A percentile compares a stretch with the other conserved stretches of the same genome.
These are phyloP conservation scores for Pseudorhiza aurosa DNA, from an alignment of 30 jellyfish, hydroid and myxozoan species.

Conservation along the genomic window DNA sequence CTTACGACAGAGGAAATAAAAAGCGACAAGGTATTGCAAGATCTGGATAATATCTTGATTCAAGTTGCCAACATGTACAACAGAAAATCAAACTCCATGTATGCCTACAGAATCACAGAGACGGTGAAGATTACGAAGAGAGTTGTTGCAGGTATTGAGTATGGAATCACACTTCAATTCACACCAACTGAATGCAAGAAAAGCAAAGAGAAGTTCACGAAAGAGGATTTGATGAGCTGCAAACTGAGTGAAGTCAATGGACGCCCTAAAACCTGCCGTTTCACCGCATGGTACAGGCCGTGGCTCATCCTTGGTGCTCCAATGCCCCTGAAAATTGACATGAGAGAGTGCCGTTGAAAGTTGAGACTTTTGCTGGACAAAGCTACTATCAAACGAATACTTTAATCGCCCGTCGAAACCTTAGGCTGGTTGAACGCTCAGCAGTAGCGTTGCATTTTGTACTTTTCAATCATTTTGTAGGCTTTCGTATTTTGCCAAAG, in stretches of 20 bases:
- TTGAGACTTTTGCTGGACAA: too few species aligned
- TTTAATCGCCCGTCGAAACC: too few species aligned
- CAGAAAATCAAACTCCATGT: slow-evolving; percentile 24
- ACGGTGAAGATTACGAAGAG: slow-evolving; percentile 1
- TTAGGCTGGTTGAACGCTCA: too few species aligned
- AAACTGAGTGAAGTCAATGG: slow-evolving; percentile 18
- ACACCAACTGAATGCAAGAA: slow-evolving; percentile 57
- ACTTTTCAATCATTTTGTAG: too few species aligned
- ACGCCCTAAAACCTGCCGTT: slow-evolving; percentile 45
- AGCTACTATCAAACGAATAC: too few species aligned
- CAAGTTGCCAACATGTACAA: slow-evolving; percentile 34
- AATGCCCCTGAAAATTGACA: slow-evolving; percentile 12
- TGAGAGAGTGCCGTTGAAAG: slow-evolving; percentile 25
- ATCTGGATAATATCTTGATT: slow-evolving; percentile 2
- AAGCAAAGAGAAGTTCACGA: slow-evolving; percentile 27
- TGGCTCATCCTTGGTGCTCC: slow-evolving; percentile 70
- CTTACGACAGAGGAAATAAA: slow-evolving; percentile 43
- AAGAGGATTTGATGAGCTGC: slow-evolving; percentile 42
- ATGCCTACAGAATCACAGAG: slow-evolving; percentile 20
- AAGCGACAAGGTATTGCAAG: slow-evolving; percentile 6
- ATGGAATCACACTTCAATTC: slow-evolving; percentile 11
- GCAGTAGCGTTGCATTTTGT: too few species aligned
- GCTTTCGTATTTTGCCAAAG: too few species aligned
- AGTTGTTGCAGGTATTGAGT: slow-evolving; percentile 42
- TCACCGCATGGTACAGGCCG: slow-evolving; percentile 55